Conservation (phyloP, 2,797 vertebrate species). For the Thamnophis elegans region DNA sequence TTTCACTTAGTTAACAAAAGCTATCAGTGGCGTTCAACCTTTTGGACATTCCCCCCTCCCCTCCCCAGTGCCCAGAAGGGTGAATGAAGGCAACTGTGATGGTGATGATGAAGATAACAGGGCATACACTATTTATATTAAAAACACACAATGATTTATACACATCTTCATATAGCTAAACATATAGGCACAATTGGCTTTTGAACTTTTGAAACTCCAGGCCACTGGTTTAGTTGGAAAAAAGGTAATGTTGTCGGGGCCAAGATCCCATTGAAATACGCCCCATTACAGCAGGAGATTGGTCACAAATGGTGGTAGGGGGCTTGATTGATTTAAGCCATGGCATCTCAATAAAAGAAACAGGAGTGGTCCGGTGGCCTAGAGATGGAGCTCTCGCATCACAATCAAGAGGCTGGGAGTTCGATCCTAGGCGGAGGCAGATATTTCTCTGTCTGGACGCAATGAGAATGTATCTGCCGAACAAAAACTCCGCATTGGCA, state of each 20-base stretch:
- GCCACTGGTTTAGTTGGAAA: background rate
- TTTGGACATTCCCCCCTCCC: conserved; percentile 8
- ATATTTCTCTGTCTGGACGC: too few relatives aligned
- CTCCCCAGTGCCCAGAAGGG: background rate
- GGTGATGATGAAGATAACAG: conserved; percentile 14
- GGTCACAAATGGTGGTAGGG: fast-evolving
- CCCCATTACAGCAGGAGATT: background rate
- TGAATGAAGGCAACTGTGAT: background rate
- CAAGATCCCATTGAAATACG: too few relatives aligned
- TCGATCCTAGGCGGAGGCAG: too few relatives aligned
- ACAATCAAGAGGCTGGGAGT: too few relatives aligned
- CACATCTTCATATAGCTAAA: conserved; percentile 38
- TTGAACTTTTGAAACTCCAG: background rate
- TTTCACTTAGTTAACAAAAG: conserved; percentile 53
- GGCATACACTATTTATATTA: conserved; percentile 11
- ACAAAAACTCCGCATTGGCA: too few relatives aligned
- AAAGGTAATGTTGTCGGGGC: background rate
- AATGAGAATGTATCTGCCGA: too few relatives aligned
- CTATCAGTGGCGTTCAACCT: conserved; percentile 15
- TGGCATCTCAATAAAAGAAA: too few relatives aligned
- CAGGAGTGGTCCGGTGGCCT: background rate
- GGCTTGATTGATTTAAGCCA: background rate
- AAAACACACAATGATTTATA: conserved; percentile 35
- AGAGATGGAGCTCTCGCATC: too few relatives aligned
- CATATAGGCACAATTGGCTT: background rate